phyloP scores from a whole-genome alignment of 2,113 vertebrate genomes.

The Phaethon lepturus region DNA sequence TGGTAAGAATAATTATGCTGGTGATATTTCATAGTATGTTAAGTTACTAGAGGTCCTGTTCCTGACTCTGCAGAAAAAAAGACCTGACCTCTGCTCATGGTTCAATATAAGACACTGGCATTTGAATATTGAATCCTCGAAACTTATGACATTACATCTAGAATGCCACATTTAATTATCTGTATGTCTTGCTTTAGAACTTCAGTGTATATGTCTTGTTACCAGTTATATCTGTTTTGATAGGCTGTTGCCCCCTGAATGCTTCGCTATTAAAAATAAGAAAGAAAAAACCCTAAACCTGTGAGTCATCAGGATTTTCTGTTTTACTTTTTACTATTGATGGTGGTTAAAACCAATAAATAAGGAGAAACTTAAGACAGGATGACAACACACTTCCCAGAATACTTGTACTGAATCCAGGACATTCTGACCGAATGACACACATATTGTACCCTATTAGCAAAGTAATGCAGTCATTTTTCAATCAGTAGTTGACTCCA shows the following conservation, averaged over 20 bases:
- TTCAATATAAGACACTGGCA: background rate
- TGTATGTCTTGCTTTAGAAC: background rate
- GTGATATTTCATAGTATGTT: background rate
- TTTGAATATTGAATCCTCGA: background rate
- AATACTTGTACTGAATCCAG: background rate
- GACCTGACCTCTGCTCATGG: background rate
- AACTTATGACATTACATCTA: background rate
- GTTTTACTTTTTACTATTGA: background rate
- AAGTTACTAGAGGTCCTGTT: background rate
- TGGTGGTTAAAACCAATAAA: background rate
- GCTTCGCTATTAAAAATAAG: background rate
- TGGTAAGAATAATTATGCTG: background rate
- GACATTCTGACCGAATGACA: background rate
- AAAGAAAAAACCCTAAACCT: background rate
- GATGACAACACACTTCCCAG: background rate
- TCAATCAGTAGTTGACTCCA: background rate
- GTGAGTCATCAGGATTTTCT: background rate
- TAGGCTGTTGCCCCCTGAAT: background rate
- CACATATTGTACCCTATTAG: background rate
- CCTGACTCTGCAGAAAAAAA: background rate
- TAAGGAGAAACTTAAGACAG: background rate
- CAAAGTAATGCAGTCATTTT: background rate
- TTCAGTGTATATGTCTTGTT: background rate
- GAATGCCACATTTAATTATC: background rate
- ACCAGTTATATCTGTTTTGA: background rate